These are phyloP conservation scores for Gasterosteus aculeatus DNA, from an alignment of 2,113 vertebrate genomes.

Conservation along the genomic window DNA sequence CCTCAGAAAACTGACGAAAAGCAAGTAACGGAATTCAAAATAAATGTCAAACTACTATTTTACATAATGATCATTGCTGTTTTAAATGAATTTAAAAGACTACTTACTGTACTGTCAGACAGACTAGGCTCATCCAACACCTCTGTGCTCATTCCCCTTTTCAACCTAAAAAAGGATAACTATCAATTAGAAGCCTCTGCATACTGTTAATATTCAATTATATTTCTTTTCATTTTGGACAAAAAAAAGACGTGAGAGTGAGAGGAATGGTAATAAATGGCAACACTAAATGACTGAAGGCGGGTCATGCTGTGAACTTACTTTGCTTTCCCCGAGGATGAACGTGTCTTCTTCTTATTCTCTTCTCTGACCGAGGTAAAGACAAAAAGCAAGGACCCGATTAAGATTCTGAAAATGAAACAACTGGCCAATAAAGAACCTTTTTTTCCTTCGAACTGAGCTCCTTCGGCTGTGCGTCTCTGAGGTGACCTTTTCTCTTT, in stretches of 20 bases:
- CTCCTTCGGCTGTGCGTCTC: slow-evolving; percentile 7
- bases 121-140: slow-evolving; percentile 61
- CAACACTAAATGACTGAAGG: slow-evolving; percentile 22
- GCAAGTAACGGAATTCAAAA: neutral
- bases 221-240: neutral
- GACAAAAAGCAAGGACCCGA: slow-evolving; percentile 1
- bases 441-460: slow-evolving; percentile 15
- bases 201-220: neutral
- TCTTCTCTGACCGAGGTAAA: slow-evolving; percentile 83
- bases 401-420: slow-evolving; percentile 17
- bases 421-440: slow-evolving; percentile 3
- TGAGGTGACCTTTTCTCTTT: slow-evolving; percentile 53
- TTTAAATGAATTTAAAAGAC: neutral
- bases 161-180: slow-evolving; percentile 60
- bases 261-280: neutral
- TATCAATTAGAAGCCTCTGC: slow-evolving; percentile 20
- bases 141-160: slow-evolving; percentile 64
- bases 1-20: neutral
- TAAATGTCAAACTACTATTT: neutral
- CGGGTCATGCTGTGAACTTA: slow-evolving; percentile 76
- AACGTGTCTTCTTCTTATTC: slow-evolving; percentile 84
- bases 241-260: neutral
- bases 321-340: slow-evolving; percentile 85
- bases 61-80: neutral
- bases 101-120: slow-evolving; percentile 62